Evolutionary conservation across 2,113 vertebrate genomes (phyloP).

Genomic region (Perccottus glenii): DNA sequence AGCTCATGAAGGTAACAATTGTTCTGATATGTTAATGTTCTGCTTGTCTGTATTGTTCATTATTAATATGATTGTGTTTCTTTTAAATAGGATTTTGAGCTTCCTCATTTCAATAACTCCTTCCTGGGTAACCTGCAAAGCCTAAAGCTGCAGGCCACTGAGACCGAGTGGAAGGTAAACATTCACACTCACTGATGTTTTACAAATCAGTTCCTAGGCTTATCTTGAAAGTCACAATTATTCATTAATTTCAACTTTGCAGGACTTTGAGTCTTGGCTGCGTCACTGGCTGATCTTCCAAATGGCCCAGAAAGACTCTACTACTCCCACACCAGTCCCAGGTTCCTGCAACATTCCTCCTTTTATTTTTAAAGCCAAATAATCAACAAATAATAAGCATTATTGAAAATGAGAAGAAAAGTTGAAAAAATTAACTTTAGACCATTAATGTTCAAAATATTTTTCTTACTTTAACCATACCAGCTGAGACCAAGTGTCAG

Average conservation of each 20-base stretch:
- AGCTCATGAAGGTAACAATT: conserved; percentile 81
- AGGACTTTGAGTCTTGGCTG: conserved; percentile 89
- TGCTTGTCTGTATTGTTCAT: background rate
- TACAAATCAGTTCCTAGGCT: background rate
- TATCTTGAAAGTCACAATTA: background rate
- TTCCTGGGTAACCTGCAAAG: conserved; percentile 80
- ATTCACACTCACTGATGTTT: background rate
- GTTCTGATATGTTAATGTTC: no score
- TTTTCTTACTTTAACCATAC: conserved; percentile 30
- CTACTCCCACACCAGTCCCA: conserved; percentile 34
- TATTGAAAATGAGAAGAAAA: background rate
- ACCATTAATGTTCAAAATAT: background rate
- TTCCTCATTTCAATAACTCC: conserved; percentile 81
- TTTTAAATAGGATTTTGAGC: conserved; percentile 66
- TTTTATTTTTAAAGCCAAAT: background rate
- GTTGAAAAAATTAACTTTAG: background rate
- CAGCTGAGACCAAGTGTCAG: conserved; percentile 85
- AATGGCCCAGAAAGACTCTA: conserved; percentile 78
- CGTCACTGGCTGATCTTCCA: conserved; percentile 88
- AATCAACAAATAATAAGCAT: no score
- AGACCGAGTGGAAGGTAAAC: conserved; percentile 70
- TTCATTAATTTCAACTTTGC: conserved; percentile 19
- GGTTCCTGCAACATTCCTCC: conserved; percentile 22
- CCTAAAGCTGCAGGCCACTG: conserved; percentile 73
- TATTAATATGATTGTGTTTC: background rate